phyloP scores from a whole-genome alignment of 2,797 vertebrate species.

The Enteromius treurensis region DNA sequence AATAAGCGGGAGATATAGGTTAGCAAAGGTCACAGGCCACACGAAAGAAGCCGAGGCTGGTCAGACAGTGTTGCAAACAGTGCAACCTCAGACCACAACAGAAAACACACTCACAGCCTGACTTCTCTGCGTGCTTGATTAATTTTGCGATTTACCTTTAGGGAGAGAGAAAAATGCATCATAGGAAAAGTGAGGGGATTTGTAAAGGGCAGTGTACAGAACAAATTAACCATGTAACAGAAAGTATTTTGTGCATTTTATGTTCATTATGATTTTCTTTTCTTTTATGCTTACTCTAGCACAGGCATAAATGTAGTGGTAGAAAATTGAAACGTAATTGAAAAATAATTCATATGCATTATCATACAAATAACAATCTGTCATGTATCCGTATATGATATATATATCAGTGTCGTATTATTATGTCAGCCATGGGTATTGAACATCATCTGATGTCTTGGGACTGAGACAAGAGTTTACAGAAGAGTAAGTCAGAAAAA shows the following conservation, averaged over 20 bases:
- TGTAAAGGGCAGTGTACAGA: conserved; percentile 87
- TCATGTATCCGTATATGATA: not conserved
- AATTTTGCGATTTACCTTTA: conserved; percentile 95
- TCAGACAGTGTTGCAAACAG: conserved; percentile 50
- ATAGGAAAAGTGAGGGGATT: conserved; percentile 84
- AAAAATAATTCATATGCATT: not conserved
- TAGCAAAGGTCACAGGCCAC: conserved; percentile 86
- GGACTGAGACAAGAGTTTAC: conserved; percentile 18
- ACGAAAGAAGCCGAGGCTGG: conserved; percentile 71
- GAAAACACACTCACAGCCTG: conserved; percentile 79
- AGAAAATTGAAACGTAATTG: no score
- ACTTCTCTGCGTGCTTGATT: conserved; percentile 91
- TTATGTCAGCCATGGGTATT: conserved; percentile 9
- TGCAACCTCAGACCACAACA: conserved; percentile 6
- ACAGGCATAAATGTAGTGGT: not conserved
- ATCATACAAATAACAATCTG: not conserved
- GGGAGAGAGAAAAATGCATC: conserved; percentile 74
- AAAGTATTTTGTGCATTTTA: conserved; percentile 52
- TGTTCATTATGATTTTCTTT: not conserved
- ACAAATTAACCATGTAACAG: conserved; percentile 76
- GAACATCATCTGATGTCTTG: conserved; percentile 39
- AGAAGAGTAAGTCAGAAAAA: conserved; percentile 12
- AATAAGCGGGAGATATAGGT: conserved; percentile 90
- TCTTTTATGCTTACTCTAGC: not conserved
- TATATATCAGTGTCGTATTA: not conserved